Percentiles rank a stretch among this genome's conserved stretches.
Evolutionary conservation across 2,797 vertebrate species (phyloP).

Genomic region (Diceros bicornis): DNA sequence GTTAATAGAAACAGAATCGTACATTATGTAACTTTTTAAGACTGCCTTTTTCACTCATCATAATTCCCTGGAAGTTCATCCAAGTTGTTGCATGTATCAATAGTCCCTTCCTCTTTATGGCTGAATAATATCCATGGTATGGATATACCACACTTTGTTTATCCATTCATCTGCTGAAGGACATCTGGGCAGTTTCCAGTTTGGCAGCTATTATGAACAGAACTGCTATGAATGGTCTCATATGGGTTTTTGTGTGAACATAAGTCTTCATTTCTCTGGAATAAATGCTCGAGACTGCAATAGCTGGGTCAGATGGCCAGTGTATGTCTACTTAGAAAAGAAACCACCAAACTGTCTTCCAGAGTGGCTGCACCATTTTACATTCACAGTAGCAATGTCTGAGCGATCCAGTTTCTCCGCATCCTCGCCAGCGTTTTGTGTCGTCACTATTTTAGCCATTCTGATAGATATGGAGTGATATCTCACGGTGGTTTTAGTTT

Average conservation of each 20-base stretch:
- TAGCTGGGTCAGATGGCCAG: rapidly evolving
- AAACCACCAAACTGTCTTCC: not conserved
- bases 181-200: not conserved
- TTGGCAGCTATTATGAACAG: not conserved
- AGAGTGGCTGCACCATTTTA: rapidly evolving
- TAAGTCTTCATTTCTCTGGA: not conserved
- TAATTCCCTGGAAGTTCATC: not conserved
- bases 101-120: not conserved
- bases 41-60: not conserved
- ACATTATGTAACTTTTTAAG: rapidly evolving
- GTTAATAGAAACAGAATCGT: rapidly evolving
- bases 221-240: not conserved
- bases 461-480: rapidly evolving
- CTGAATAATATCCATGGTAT: rapidly evolving
- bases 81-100: too few species aligned
- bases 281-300: not conserved
- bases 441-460: not conserved
- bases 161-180: rapidly evolving
- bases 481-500: not conserved
- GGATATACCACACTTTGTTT: rapidly evolving
- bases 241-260: rapidly evolving
- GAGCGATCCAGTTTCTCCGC: rapidly evolving
- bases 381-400: rapidly evolving
- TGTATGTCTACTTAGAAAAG: rapidly evolving
- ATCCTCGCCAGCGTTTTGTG: not conserved